phyloP scores from a whole-genome alignment of 92 coral and sea anemone genomes.

The Porites divaricata region DNA sequence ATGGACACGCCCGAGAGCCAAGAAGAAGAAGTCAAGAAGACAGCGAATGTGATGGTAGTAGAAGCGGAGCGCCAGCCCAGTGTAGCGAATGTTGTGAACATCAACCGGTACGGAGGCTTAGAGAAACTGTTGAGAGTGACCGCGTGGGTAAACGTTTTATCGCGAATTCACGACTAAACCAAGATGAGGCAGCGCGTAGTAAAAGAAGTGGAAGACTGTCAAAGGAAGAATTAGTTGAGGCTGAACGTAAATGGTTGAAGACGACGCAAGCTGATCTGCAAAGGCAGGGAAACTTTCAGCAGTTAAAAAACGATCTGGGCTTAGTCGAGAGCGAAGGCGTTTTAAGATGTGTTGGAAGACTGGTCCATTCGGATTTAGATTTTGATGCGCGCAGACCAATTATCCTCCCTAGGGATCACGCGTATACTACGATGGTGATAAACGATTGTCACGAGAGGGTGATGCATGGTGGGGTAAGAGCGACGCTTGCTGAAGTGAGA shows the following conservation, averaged over 20 bases:
- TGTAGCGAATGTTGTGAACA: slow-evolving; percentile 14
- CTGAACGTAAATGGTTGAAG: slow-evolving; percentile 40
- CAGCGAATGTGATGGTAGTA: not conserved
- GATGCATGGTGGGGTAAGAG: slow-evolving; percentile 51
- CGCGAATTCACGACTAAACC: not conserved
- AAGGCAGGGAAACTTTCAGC: slow-evolving; percentile 21
- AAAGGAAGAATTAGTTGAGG: slow-evolving; percentile 21
- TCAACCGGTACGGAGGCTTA: slow-evolving; percentile 22
- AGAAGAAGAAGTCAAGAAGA: slow-evolving; percentile 46
- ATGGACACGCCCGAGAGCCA: slow-evolving; percentile 30
- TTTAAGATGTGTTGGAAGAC: slow-evolving; percentile 52
- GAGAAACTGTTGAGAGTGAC: slow-evolving; percentile 38
- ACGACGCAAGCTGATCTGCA: slow-evolving; percentile 25
- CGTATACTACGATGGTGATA: slow-evolving; percentile 29
- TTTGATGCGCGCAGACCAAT: slow-evolving; percentile 33
- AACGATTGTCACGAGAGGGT: slow-evolving; percentile 41
- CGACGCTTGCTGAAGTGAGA: slow-evolving; percentile 54
- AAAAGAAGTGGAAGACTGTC: slow-evolving; percentile 16
- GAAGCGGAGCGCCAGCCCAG: not conserved
- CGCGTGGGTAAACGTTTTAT: slow-evolving; percentile 37
- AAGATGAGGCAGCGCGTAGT: not conserved
- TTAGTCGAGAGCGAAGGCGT: slow-evolving; percentile 46
- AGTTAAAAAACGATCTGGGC: slow-evolving; percentile 26
- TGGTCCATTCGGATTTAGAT: slow-evolving; percentile 44
- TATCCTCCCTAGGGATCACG: slow-evolving; percentile 56